phyloP scores from a whole-genome alignment of 2,113 vertebrate genomes.

The Uria lomvia region DNA sequence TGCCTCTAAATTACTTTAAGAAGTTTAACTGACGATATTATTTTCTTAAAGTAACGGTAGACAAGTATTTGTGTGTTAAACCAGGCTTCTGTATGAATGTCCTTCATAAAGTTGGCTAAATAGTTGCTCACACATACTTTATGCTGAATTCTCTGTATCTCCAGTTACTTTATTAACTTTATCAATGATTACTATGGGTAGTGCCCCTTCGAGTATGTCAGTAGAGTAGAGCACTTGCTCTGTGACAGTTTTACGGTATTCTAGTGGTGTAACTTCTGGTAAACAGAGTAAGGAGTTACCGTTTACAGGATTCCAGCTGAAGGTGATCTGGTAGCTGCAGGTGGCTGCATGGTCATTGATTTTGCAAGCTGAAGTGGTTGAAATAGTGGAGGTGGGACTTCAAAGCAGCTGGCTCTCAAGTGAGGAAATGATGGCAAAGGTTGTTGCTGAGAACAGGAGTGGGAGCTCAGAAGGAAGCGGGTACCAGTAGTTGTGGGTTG shows the following conservation, averaged over 20 bases:
- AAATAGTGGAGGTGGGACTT: background rate
- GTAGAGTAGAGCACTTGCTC: background rate
- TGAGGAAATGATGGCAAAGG: background rate
- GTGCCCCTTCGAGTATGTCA: background rate
- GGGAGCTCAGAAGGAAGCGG: background rate
- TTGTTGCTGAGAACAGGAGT: background rate
- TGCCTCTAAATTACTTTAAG: background rate
- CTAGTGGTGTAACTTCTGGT: background rate
- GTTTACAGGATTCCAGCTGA: background rate
- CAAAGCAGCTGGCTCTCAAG: background rate
- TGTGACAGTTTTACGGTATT: background rate
- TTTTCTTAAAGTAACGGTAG: background rate
- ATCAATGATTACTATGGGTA: background rate
- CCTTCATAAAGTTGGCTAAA: background rate
- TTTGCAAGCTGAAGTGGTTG: background rate
- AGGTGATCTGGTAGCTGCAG: background rate
- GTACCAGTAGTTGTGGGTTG: background rate
- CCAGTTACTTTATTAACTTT: background rate
- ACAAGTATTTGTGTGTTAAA: background rate
- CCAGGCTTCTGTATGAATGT: background rate
- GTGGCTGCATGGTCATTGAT: background rate
- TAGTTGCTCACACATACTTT: background rate
- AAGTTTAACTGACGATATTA: background rate
- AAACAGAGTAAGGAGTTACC: background rate
- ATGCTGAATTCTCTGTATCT: background rate